phyloP scores from a whole-genome alignment of 2,797 vertebrate genomes.

The Sebastes variabilis region DNA sequence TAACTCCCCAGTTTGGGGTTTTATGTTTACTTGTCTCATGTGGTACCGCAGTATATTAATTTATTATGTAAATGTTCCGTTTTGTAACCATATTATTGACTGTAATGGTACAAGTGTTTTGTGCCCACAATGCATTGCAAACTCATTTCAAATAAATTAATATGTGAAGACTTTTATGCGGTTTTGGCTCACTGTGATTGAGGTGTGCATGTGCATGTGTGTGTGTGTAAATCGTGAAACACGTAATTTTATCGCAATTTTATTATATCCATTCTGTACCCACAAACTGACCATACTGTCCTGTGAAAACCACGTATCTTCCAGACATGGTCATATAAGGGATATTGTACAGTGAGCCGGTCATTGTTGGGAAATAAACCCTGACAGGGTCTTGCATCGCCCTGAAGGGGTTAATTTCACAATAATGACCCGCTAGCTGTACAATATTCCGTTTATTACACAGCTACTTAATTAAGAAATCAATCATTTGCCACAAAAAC shows the following conservation, averaged over 20 bases:
- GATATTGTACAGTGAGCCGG: no score
- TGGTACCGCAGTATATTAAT: constrained; percentile 80
- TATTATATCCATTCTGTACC: neutral
- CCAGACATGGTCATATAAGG: neutral
- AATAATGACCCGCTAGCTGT: no score
- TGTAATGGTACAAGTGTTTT: constrained; percentile 76
- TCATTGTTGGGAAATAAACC: no score
- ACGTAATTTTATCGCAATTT: neutral
- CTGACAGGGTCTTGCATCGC: no score
- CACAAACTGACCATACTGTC: neutral
- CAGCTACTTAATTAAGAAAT: no score
- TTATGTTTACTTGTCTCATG: constrained; percentile 74
- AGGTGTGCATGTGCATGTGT: no score
- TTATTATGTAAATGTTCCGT: constrained; percentile 81
- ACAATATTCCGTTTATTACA: no score
- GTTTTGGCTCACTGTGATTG: neutral
- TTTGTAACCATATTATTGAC: constrained; percentile 80
- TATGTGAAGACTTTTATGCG: constrained; percentile 27
- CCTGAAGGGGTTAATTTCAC: no score
- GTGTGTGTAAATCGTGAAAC: no score
- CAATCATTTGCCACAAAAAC: no score
- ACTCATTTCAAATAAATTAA: constrained; percentile 81
- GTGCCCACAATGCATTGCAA: constrained; percentile 74
- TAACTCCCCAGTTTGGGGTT: constrained; percentile 58
- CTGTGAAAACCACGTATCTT: neutral